phyloP scores from a whole-genome alignment of 2,888 invertebrate genomes.

The Trimorus sp. region DNA sequence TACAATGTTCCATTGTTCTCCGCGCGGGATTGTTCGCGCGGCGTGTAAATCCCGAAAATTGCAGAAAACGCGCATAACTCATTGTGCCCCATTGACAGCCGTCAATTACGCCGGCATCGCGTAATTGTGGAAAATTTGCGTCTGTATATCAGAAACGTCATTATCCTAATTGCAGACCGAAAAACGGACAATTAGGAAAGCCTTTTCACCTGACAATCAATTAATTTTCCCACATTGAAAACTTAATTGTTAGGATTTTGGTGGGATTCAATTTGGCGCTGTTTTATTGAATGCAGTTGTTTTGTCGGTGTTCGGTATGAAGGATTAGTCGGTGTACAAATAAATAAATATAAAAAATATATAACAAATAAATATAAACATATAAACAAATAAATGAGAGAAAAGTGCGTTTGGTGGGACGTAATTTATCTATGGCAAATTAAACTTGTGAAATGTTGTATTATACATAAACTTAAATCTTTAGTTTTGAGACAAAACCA shows the following conservation, averaged over 20 bases:
- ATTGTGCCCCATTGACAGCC: conserved; percentile 40
- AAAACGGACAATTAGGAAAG: conserved; percentile 24
- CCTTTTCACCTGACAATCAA: conserved; percentile 33
- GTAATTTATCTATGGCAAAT: too few species aligned
- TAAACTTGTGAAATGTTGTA: too few species aligned
- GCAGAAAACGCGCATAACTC: conserved; percentile 54
- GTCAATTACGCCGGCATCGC: conserved; percentile 33
- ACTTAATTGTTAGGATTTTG: background rate
- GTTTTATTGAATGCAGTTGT: background rate
- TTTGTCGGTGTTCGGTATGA: too few species aligned
- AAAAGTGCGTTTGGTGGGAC: too few species aligned
- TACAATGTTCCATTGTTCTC: conserved; percentile 59
- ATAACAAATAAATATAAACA: conserved; percentile 36
- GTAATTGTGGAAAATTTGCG: conserved; percentile 37
- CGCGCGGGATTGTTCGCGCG: conserved; percentile 37
- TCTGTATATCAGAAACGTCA: conserved; percentile 31
- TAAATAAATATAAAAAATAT: too few species aligned
- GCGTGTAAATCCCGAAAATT: conserved; percentile 53
- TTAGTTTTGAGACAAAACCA: too few species aligned
- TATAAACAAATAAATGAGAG: too few species aligned
- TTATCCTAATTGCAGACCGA: conserved; percentile 33
- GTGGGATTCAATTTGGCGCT: background rate
- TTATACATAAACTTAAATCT: too few species aligned
- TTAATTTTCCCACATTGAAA: conserved; percentile 18
- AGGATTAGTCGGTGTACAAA: too few species aligned